Evolutionary conservation across 2,113 vertebrate species (phyloP).

Genomic region (Pelmatolapia mariae): DNA sequence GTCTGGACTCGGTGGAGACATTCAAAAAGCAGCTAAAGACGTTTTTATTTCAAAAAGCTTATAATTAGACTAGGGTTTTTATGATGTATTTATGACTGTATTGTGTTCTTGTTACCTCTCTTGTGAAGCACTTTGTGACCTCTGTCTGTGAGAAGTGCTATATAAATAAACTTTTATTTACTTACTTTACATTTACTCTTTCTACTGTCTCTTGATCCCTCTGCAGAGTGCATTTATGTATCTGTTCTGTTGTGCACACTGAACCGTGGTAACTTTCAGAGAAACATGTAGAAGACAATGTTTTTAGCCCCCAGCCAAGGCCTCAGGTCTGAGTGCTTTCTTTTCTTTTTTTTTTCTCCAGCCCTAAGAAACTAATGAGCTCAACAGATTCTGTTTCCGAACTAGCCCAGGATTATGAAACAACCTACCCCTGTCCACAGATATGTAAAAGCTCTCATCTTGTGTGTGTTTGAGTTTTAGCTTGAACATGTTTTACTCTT

Average conservation of each 20-base stretch:
- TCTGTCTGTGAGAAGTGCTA: neutral
- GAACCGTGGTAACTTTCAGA: neutral
- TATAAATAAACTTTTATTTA: neutral
- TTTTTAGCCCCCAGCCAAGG: neutral
- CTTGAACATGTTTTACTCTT: neutral
- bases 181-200: neutral
- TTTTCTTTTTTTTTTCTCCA: neutral
- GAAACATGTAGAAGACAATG: neutral
- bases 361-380: neutral
- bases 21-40: neutral
- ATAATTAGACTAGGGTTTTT: neutral
- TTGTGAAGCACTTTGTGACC: neutral
- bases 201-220: neutral
- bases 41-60: neutral
- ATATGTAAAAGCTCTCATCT: neutral
- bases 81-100: neutral
- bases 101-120: neutral
- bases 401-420: neutral
- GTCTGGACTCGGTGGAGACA: neutral
- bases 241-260: neutral
- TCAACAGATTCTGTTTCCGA: neutral
- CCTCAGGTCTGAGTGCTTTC: neutral
- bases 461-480: neutral
- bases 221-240: neutral
- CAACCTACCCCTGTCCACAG: neutral